A percentile compares a stretch with the other conserved stretches of the same genome.
These are phyloP conservation scores for Spodoptera frugiperda DNA, from an alignment of 1,140 invertebrate genomes.

Conservation along the genomic window DNA sequence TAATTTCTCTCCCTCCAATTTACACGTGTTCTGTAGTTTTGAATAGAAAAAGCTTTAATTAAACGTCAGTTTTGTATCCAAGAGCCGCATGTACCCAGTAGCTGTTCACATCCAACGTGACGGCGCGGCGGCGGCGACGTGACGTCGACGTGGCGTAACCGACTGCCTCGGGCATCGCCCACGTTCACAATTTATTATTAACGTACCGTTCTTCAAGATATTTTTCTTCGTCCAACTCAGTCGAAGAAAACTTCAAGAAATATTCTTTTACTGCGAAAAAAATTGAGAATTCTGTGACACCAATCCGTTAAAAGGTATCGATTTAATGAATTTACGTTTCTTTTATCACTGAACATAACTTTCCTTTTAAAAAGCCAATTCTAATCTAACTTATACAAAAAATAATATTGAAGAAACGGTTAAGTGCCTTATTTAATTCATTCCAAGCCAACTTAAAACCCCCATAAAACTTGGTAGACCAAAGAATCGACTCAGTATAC, in stretches of 20 bases:
- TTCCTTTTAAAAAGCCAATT: no score
- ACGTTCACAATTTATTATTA: constrained; percentile 22
- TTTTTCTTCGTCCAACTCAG: constrained; percentile 6
- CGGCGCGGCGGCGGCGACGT: neutral
- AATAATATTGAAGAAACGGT: no score
- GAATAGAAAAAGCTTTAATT: constrained; percentile 3
- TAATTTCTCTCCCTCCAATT: neutral
- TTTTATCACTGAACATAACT: no score
- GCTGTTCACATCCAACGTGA: neutral
- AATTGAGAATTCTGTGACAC: neutral
- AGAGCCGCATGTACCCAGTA: constrained; percentile 6
- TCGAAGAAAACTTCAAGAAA: constrained; percentile 18
- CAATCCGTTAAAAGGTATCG: neutral
- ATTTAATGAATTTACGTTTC: neutral
- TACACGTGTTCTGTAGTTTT: neutral
- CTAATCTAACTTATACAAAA: neutral
- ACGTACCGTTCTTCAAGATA: constrained; percentile 7
- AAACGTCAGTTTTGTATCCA: constrained; percentile 21
- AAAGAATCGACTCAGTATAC: no score
- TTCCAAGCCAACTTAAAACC: no score
- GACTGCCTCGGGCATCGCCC: constrained; percentile 11
- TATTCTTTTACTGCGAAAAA: neutral
- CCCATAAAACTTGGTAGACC: no score
- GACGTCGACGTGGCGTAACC: constrained; percentile 10
- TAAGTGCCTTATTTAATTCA: no score